Base-by-base conservation (phyloP, 2,888 invertebrate species). In the Nymphalis polychloros region DNA sequence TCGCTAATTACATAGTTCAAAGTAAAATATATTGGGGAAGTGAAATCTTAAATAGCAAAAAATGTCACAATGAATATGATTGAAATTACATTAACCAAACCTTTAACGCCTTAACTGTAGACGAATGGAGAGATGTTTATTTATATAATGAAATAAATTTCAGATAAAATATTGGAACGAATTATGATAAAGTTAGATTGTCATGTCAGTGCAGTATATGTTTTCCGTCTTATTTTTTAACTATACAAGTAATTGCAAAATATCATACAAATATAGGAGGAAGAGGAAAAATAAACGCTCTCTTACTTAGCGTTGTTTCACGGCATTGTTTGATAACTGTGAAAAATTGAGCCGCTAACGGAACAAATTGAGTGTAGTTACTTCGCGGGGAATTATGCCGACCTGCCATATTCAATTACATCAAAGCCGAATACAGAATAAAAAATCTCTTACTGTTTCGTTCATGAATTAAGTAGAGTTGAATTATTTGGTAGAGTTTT, bases 281-380 rank as follows among this genome's bases (percentile, higher is more conserved):
- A 78, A 81, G 73, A 78, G 78, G 77, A 76, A 81, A 81, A 80
- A 76, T 76, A 77, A 80, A 78, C 69, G 73, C 76, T 75, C 87
- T 84, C 88, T 90, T 81, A 84, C 81, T 90, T 89, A 89, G 75
- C 81, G 69, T 86, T 78, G 81, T 87, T 83, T 73, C 69, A 76
- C 72, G 73, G 77, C 81, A 85, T 85, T 87, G 88, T 85, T 88
- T 88, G 84, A 87, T 88, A 85, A 83, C 89, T 85, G 90, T 88
- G 89, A 89, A 90, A 88, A 89, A 90, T 89, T 76, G 86, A 84
- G 81, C 82, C 79, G 83, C 82, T 90, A 89, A 89, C 87, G 75
- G 82, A 78, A 82, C 86, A 90, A 91, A 91, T 91, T 90, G 87
- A 91, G 90, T 90, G 89, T 84, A 86, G 81, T 79, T 77, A 75